These are phyloP conservation scores for Rhynchomys soricoides DNA, from an alignment of 2,113 vertebrate species.

Conservation along the genomic window DNA sequence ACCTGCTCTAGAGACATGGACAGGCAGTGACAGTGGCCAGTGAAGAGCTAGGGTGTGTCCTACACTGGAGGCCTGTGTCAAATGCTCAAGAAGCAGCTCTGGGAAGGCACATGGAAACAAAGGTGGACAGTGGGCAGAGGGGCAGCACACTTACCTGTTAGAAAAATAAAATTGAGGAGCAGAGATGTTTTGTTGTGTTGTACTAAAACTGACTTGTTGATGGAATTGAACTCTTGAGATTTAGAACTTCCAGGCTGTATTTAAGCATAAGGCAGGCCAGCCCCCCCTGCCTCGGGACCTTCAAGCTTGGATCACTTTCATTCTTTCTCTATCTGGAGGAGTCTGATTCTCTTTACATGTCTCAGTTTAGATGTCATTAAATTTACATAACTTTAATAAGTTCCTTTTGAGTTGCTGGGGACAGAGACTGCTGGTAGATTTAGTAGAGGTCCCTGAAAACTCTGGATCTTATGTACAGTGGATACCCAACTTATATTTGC, in stretches of 20 bases:
- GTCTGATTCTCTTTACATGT: neutral
- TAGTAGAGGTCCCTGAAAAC: neutral
- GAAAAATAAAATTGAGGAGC: neutral
- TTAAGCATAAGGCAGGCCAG: neutral
- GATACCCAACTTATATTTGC: neutral
- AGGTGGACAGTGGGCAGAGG: neutral
- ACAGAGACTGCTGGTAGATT: neutral
- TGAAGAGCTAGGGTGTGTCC: neutral
- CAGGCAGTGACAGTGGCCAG: neutral
- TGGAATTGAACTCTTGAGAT: neutral
- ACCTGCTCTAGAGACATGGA: neutral
- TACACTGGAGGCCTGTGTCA: neutral
- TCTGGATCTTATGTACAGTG: neutral
- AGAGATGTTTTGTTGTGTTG: neutral
- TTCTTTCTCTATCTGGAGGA: neutral
- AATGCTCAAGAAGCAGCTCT: neutral
- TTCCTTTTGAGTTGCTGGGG: neutral
- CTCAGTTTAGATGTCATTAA: neutral
- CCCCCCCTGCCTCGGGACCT: neutral
- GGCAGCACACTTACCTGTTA: neutral
- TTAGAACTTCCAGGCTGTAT: neutral
- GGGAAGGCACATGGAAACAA: neutral
- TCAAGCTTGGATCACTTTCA: neutral
- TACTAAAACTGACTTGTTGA: neutral
- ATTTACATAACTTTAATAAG: neutral